Evolutionary conservation across 2,888 invertebrate species (phyloP), one percentile per base, ranked within the genome.

Genomic region (Microctonus aethiopoides): DNA sequence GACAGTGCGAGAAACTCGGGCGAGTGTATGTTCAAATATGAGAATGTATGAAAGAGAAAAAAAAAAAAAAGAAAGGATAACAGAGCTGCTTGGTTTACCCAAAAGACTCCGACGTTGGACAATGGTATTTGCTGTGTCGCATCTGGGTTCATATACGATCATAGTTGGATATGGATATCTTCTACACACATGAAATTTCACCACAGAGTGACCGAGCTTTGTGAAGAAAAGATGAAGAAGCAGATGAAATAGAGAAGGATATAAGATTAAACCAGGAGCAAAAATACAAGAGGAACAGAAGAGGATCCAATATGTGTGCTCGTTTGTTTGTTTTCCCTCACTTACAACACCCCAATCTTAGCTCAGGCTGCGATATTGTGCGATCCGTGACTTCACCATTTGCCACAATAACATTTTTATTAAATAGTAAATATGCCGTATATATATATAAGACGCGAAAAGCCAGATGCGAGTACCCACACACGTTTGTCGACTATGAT

Each of bases 361-460:
- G 73, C 73, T 68, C 41, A 63, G 70, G 60, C 69, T 67, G 71
- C 72, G 74, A 79, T 81, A 78, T 80, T 81, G 75, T 72, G 68
- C 74, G 70, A 74, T 72, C 67, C 71, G 75, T 71, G 75, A 76
- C 74, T 71, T 72, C 67, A 51, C 59, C 59, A 61, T 74, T 74
- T 70, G 52, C 74, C 76, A 77, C 79, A 79, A 80, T 81, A 81
- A 81, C 77, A 79, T 77, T 82, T 82, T 81, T 80, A 81, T 82
- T 78, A 78, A 80, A 81, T 79, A 81, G 79, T 78, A 78, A 77
- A 77, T 74, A 74, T 76, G 24, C 26, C 13, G 66, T 74, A 70
- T 70, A 54, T 51, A 36, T 24, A 46, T 29, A 51, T n/a, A 29
- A 63, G 11, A 26, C 13, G 39, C 41, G 26, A 13, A 11, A 63